phyloP scores from a whole-genome alignment of 2,797 vertebrate genomes.

The Telmatherina bonti region DNA sequence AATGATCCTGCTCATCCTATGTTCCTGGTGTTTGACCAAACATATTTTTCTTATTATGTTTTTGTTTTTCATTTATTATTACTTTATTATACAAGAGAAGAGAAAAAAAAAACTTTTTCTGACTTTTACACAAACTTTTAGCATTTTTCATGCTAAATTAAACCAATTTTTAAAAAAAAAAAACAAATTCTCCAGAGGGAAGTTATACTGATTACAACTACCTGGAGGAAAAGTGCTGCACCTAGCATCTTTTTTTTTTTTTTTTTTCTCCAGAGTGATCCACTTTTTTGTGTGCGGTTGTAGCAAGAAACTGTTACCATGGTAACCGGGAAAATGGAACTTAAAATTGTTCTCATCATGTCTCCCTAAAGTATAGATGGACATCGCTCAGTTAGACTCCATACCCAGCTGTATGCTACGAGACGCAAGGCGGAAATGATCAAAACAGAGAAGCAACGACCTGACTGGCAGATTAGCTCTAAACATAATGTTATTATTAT shows the following conservation, averaged over 20 bases:
- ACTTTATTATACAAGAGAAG: no score
- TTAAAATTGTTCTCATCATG: background rate
- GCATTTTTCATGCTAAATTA: no score
- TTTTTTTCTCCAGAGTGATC: no score
- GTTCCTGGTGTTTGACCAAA: background rate
- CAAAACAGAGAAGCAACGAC: no score
- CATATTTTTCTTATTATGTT: no score
- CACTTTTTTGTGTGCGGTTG: no score
- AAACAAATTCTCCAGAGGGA: background rate
- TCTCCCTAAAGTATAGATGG: background rate
- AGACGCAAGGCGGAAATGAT: background rate
- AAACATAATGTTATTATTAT: no score
- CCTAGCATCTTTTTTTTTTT: background rate
- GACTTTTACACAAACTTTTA: no score
- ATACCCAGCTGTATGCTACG: background rate
- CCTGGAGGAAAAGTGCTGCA: background rate
- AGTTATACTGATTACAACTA: background rate
- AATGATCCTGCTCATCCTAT: background rate
- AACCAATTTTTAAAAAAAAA: background rate
- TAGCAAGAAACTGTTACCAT: background rate
- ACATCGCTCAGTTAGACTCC: background rate
- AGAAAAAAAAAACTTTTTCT: no score
- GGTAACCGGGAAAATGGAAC: background rate
- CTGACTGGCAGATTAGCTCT: no score
- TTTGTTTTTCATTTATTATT: no score